phyloP scores from a whole-genome alignment of 2,888 invertebrate species.

The Chydorus sphaericus region DNA sequence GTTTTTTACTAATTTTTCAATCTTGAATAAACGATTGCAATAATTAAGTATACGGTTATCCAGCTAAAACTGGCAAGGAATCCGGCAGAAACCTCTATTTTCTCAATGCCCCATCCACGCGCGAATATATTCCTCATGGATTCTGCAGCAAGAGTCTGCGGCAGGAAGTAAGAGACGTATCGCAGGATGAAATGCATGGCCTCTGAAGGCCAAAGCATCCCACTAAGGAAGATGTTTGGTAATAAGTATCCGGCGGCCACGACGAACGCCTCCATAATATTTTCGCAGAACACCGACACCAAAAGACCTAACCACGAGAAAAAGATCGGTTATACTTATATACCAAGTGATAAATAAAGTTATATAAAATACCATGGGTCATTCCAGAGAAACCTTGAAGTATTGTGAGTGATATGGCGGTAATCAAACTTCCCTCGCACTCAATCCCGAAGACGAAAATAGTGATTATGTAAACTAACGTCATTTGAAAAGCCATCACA shows the following conservation, averaged over 20 bases:
- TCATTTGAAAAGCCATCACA: no score
- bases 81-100: conserved; percentile 55
- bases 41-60: no score
- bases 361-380: no score
- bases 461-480: no score
- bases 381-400: no score
- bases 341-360: no score
- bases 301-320: conserved; percentile 61
- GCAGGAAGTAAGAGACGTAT: conserved; percentile 40
- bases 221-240: conserved; percentile 77
- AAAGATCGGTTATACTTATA: no score
- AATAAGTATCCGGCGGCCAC: conserved; percentile 86
- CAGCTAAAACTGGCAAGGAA: conserved; percentile 49
- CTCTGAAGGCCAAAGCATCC: conserved; percentile 92
- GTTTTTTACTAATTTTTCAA: no score
- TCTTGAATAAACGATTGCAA: conserved; percentile 24
- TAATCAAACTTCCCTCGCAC: no score
- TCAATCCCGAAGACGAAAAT: no score
- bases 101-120: conserved; percentile 52
- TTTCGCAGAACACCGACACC: conserved; percentile 78
- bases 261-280: conserved; percentile 85
- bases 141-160: conserved; percentile 63
- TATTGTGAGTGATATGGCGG: no score
- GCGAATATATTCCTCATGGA: conserved; percentile 59
- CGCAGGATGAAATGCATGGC: conserved; percentile 77